Percentiles rank a stretch among this genome's conserved stretches.
Evolutionary conservation across 1,140 invertebrate genomes (phyloP).

Genomic region (Nebria ingens): DNA sequence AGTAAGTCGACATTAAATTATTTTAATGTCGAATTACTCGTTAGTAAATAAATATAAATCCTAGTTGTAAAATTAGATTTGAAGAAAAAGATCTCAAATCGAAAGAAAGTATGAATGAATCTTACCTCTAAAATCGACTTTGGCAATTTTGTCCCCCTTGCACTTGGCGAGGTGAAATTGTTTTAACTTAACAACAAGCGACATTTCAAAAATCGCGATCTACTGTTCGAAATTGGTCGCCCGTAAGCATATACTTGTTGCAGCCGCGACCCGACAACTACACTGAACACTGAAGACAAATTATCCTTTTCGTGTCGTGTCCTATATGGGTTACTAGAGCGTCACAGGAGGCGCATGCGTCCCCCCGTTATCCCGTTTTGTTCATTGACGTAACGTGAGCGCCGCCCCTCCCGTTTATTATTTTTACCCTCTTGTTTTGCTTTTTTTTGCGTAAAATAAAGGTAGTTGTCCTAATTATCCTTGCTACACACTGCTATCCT

Average conservation of each 20-base stretch:
- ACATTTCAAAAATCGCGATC: conserved; percentile 35
- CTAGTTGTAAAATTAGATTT: too few species aligned
- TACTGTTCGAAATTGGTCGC: neutral
- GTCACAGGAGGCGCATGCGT: neutral
- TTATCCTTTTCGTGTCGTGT: neutral
- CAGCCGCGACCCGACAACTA: neutral
- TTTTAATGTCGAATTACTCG: too few species aligned
- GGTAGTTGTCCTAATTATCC: too few species aligned
- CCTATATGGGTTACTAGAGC: too few species aligned
- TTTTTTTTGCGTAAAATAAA: too few species aligned
- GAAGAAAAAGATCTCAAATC: too few species aligned
- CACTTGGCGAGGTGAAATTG: conserved; percentile 51
- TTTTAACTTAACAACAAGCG: conserved; percentile 48
- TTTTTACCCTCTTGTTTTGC: too few species aligned
- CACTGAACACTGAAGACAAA: neutral
- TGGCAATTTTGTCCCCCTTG: conserved; percentile 50
- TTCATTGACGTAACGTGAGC: neutral
- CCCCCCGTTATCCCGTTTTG: neutral
- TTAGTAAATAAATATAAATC: too few species aligned
- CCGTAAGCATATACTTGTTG: neutral
- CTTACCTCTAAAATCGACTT: conserved; percentile 56
- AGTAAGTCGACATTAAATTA: too few species aligned
- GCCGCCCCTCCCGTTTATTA: too few species aligned
- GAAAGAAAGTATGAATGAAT: too few species aligned
- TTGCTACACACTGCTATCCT: too few species aligned